A percentile compares a stretch with the other conserved stretches of the same genome.
Conservation (phyloP, 2,797 vertebrate species). For the Macropus fuliginosus region DNA sequence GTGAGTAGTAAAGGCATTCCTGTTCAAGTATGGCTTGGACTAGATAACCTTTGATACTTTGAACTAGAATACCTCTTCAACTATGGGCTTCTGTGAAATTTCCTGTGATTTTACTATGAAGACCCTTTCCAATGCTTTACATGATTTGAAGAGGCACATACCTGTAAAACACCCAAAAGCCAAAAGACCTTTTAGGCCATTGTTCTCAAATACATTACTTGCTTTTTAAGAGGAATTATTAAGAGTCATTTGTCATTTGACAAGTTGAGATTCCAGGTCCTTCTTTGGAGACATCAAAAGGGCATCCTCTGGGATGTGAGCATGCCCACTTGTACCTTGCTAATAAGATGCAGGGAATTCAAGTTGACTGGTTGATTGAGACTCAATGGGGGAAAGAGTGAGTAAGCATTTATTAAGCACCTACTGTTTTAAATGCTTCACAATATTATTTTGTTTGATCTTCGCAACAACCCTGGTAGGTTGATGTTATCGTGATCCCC, state of each 20-base stretch:
- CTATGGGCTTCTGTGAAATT: background rate
- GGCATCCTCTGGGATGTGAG: too few relatives aligned
- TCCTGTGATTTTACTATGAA: background rate
- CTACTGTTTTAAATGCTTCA: background rate
- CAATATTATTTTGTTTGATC: background rate
- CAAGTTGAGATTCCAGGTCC: background rate
- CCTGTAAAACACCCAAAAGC: background rate
- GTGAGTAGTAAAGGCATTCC: background rate
- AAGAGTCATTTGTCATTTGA: background rate
- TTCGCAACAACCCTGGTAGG: too few relatives aligned
- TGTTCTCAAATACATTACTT: too few relatives aligned
- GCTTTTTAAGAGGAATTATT: background rate
- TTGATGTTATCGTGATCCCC: background rate
- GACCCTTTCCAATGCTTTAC: background rate
- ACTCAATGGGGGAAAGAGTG: background rate
- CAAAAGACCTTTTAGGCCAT: background rate
- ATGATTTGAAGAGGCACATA: background rate
- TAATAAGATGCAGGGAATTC: background rate
- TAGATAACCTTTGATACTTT: background rate
- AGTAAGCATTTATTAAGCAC: background rate
- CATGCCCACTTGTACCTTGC: too few relatives aligned
- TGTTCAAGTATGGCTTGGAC: background rate
- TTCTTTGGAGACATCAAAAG: too few relatives aligned
- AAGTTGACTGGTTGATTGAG: background rate
- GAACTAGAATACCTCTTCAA: background rate